Conservation (phyloP, 2,113 vertebrate species). For the Xenopus laevis region DNA sequence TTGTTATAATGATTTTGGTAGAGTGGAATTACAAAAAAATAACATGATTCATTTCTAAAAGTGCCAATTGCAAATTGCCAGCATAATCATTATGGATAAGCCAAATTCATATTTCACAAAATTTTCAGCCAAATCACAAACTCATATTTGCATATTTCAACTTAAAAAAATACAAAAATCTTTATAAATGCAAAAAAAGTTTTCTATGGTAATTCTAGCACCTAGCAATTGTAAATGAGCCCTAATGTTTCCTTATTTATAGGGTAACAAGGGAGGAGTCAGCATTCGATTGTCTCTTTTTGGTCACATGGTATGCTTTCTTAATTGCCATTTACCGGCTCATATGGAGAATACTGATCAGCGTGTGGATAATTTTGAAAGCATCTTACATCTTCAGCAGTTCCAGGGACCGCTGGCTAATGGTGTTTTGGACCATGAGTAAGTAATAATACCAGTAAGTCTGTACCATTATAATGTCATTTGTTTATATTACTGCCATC, state of each 20-base stretch:
- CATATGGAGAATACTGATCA: conserved; percentile 95
- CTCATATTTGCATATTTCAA: no score
- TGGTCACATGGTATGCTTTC: conserved; percentile 92
- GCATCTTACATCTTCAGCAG: conserved; percentile 94
- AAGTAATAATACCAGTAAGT: conserved; percentile 47
- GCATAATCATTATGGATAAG: no score
- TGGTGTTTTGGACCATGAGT: conserved; percentile 95
- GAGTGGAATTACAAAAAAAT: no score
- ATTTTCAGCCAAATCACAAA: no score
- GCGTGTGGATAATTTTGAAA: conserved; percentile 93
- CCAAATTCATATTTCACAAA: no score
- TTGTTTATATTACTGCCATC: background rate
- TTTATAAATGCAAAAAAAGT: no score
- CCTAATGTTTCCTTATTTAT: background rate
- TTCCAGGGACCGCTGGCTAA: conserved; percentile 81
- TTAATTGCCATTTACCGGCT: conserved; percentile 96
- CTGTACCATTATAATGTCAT: background rate
- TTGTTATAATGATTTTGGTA: no score
- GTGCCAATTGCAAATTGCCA: no score
- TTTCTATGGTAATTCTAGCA: no score
- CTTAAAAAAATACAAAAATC: no score
- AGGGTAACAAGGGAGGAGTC: conserved; percentile 97
- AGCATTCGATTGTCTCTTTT: conserved; percentile 82
- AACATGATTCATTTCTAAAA: no score
- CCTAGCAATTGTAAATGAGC: no score